These are phyloP conservation scores for Oceanites oceanicus DNA, from an alignment of 2,113 vertebrate genomes.

Conservation along the genomic window DNA sequence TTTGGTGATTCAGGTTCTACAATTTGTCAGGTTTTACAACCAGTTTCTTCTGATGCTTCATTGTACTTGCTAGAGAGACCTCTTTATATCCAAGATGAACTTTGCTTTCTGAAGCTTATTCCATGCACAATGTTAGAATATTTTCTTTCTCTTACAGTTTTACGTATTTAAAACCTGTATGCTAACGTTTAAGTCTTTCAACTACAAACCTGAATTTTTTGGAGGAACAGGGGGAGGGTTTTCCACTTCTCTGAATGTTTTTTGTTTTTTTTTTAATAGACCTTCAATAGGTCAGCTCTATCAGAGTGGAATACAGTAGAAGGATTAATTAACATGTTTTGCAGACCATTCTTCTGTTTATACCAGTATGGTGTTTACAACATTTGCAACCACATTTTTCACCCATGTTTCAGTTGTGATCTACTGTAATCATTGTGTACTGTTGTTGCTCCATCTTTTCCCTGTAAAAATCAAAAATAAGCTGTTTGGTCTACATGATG, in stretches of 20 bases:
- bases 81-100: background rate
- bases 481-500: background rate
- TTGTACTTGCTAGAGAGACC: background rate
- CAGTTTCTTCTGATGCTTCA: background rate
- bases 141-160: background rate
- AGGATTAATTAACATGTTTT: background rate
- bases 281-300: background rate
- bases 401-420: background rate
- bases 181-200: background rate
- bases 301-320: background rate
- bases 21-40: background rate
- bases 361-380: background rate
- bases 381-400: background rate
- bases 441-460: background rate
- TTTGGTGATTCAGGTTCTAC: background rate
- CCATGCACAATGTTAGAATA: background rate
- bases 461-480: background rate
- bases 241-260: background rate
- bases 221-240: background rate
- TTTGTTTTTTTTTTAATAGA: background rate
- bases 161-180: background rate
- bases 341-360: background rate
- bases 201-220: background rate
- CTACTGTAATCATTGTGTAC: background rate
- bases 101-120: background rate